Base-by-base conservation (phyloP, 2,797 vertebrate genomes). In the Tarsius wallacei region DNA sequence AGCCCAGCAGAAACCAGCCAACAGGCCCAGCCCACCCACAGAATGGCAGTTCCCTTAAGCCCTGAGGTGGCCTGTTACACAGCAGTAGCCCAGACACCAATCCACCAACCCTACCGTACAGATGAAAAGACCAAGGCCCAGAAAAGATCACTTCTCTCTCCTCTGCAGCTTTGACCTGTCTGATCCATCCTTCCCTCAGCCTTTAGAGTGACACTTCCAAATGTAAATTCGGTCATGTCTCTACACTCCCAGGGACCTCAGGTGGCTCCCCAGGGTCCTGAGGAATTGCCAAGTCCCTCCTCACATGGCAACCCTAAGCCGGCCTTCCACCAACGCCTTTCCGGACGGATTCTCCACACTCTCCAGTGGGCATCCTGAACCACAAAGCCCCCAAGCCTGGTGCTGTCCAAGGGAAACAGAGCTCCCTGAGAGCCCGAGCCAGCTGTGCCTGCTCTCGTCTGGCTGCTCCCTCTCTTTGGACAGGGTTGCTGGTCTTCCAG, bases 401-500 rank as follows among this genome's bases (percentile, higher is more conserved):
- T 5, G 66, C 47, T 49, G 2, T 59, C 42, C 17, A 3, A 2
- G 9, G 14, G 49, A 3, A 59, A 9, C 70, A 28, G 82, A 36
- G 15, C 21, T 13, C 53, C 70, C 7, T 21, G 5, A 36, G 53
- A 70, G 49, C 28, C 7, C 2, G 63, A 90, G 55, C 14, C 33
- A 9, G 8, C 9, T 61, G 17, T 13, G 15, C 57, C 42, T 22
- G 10, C 24, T 14, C 31, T 15, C 12, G 22, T 7, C 1, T 5
- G 55, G 9, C 26, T 2, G 10, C 31, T 9, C n/a, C 24, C 17
- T 33, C 14, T 53, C 33, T 53, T 33, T 0, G 0, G 33, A 7
- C 59, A 19, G 49, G 59, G 26, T 68, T n/a, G 22, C 10, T 16
- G 7, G 53, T 33, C 59, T 16, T 64, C 17, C 36, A 7, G 0